phyloP scores from a whole-genome alignment of 1,140 invertebrate genomes.

The Drosophila subpulchrella region DNA sequence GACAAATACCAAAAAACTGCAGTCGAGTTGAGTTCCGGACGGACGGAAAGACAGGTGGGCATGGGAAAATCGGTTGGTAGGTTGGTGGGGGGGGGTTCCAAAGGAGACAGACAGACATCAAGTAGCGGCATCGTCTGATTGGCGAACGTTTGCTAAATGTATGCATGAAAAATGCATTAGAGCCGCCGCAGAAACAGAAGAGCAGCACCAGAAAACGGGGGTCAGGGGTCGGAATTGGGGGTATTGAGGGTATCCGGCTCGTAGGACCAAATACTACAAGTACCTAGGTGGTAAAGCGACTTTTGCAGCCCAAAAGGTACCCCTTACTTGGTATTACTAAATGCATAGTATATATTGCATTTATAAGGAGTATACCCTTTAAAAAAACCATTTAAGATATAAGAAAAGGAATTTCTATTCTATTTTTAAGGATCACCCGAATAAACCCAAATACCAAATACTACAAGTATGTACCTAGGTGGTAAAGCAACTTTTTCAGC shows the following conservation, averaged over 20 bases:
- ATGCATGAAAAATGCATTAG: conserved; percentile 79
- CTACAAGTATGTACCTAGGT: conserved; percentile 9
- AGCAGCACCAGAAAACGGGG: conserved; percentile 1
- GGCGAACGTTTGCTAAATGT: conserved; percentile 73
- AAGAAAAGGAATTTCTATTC: too few species aligned
- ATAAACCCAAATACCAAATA: conserved; percentile 16
- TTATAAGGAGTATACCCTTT: too few species aligned
- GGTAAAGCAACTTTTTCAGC: background rate
- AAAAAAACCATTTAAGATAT: too few species aligned
- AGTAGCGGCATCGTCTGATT: conserved; percentile 67
- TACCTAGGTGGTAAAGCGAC: background rate
- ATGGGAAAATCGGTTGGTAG: background rate
- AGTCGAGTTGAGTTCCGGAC: conserved; percentile 31
- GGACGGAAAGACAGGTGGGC: conserved; percentile 24
- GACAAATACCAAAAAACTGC: conserved; percentile 61
- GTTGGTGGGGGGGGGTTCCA: too few species aligned
- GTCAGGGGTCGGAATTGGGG: background rate
- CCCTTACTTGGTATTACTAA: background rate
- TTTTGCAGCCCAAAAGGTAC: background rate
- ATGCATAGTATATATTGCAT: too few species aligned
- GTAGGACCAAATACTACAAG: conserved; percentile 23
- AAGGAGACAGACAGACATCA: conserved; percentile 27
- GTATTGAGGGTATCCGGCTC: conserved; percentile 2
- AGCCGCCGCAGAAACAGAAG: conserved; percentile 46
- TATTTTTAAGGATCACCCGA: background rate